Conservation (phyloP, 2,113 vertebrate genomes). For the Asarcornis scutulata region DNA sequence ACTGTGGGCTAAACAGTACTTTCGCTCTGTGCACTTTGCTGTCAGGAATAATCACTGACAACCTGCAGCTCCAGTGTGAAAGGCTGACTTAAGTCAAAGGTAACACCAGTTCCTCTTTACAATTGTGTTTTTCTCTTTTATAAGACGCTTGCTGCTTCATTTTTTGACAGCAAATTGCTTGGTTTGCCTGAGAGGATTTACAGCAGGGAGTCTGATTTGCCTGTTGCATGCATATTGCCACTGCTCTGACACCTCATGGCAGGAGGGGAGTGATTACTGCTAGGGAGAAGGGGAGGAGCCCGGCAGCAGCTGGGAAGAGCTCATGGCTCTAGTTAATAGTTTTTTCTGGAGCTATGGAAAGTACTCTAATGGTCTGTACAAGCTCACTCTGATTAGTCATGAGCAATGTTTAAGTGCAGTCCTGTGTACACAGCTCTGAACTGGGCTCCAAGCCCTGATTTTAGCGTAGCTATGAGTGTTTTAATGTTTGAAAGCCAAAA, state of each 20-base stretch:
- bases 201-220: neutral
- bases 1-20: neutral
- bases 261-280: neutral
- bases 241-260: neutral
- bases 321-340: neutral
- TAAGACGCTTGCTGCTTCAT: neutral
- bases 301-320: neutral
- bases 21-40: neutral
- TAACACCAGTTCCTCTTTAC: neutral
- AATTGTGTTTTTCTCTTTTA: neutral
- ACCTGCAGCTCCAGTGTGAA: neutral
- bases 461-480: neutral
- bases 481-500: neutral
- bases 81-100: neutral
- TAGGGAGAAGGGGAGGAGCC: neutral
- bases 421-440: neutral
- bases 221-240: neutral
- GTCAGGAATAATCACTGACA: neutral
- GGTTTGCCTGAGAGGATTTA: slow-evolving; percentile 55
- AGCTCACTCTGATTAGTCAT: neutral
- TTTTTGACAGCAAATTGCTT: neutral
- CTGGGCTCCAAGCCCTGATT: neutral
- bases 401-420: neutral
- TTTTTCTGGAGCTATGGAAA: neutral
- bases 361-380: neutral